Percentiles rank a stretch among this genome's conserved stretches.
These are phyloP conservation scores for Lophius piscatorius DNA, from an alignment of 2,113 vertebrate species.

Conservation along the genomic window DNA sequence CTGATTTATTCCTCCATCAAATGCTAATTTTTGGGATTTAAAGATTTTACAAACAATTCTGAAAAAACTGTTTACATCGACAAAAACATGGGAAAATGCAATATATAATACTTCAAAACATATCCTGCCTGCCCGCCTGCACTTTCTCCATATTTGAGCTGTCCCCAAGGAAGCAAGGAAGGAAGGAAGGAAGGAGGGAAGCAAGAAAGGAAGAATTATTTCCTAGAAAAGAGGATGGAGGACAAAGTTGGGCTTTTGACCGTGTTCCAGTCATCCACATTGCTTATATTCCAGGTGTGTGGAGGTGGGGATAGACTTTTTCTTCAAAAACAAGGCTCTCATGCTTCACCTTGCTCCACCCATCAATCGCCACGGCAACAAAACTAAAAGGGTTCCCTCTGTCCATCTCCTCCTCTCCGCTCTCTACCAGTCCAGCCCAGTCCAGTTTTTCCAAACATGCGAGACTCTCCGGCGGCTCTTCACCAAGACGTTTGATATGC, in stretches of 20 bases:
- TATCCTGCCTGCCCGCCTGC: constrained; percentile 21
- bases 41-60: constrained; percentile 5
- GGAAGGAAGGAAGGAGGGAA: constrained; percentile 16
- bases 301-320: constrained; percentile 22
- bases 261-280: too few species aligned
- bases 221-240: background rate
- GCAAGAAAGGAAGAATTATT: constrained; percentile 2
- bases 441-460: constrained; percentile 22
- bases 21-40: constrained; percentile 19
- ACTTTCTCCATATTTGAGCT: constrained; percentile 59
- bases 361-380: constrained; percentile 14
- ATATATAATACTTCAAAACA: constrained; percentile 36
- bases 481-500: constrained; percentile 58
- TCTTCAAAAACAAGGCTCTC: constrained; percentile 25
- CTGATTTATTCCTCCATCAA: constrained; percentile 27
- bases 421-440: constrained; percentile 14
- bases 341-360: constrained; percentile 11
- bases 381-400: constrained; percentile 16
- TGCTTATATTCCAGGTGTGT: constrained; percentile 26
- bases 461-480: constrained; percentile 42
- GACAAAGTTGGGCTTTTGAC: background rate
- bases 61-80: constrained; percentile 48
- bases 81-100: constrained; percentile 55
- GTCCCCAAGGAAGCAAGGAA: constrained; percentile 16
- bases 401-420: background rate